A percentile compares a stretch with the other conserved stretches of the same genome.
phyloP scores from a whole-genome alignment of 2,888 invertebrate species.

The Diarsia mendica region DNA sequence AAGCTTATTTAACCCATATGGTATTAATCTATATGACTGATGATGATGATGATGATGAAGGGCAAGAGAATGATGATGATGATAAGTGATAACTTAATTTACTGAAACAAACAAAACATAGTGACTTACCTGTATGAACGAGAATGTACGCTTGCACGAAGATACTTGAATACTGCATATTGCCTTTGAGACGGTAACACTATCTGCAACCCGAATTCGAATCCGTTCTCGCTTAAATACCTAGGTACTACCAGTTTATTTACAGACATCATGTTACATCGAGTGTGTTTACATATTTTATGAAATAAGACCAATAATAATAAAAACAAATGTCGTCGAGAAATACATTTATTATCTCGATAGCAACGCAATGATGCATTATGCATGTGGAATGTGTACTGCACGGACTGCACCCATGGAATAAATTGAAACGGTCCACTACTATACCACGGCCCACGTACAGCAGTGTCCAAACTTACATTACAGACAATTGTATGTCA shows the following conservation, averaged over 20 bases:
- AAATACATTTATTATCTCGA: constrained; percentile 17
- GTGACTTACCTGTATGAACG: constrained; percentile 30
- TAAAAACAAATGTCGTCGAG: constrained; percentile 16
- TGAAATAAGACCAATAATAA: constrained; percentile 10
- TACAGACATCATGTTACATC: constrained; percentile 9
- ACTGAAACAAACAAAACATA: not conserved
- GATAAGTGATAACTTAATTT: not conserved
- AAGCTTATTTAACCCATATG: no score
- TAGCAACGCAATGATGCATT: not conserved
- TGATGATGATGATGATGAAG: no score
- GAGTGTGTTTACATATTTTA: constrained; percentile 16
- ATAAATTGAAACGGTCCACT: not conserved
- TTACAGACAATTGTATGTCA: no score
- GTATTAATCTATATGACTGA: no score
- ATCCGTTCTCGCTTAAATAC: constrained; percentile 35
- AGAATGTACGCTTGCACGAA: constrained; percentile 37
- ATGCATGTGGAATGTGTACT: constrained; percentile 2
- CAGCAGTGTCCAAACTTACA: no score
- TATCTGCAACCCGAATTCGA: not conserved
- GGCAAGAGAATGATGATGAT: no score
- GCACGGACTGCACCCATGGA: not conserved
- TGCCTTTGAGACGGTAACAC: not conserved
- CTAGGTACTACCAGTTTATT: not conserved
- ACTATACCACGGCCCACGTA: not conserved
- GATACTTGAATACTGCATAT: constrained; percentile 28